Percentiles rank a stretch among this genome's conserved stretches.
phyloP scores from a whole-genome alignment of 1,140 invertebrate species.

The Drosophila navojoa region DNA sequence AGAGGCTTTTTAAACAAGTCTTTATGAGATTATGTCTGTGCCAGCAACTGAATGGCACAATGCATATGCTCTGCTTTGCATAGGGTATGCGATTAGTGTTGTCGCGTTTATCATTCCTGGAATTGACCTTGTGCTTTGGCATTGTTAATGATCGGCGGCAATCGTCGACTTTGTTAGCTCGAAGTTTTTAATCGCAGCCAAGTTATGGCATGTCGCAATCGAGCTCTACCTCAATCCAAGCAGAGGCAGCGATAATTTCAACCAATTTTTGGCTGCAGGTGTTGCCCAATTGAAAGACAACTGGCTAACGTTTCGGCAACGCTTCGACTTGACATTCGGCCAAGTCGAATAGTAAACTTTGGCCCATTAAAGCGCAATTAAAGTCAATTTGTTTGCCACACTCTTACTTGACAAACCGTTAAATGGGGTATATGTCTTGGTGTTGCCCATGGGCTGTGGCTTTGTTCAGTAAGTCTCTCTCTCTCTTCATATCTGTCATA shows the following conservation, averaged over 20 bases:
- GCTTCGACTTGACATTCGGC: conserved; percentile 76
- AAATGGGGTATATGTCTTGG: conserved; percentile 1
- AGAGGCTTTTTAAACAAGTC: too few species aligned
- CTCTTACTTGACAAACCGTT: not conserved
- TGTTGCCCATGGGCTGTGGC: not conserved
- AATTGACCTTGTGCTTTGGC: conserved; percentile 41
- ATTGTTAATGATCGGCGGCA: conserved; percentile 37
- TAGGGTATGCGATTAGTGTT: conserved; percentile 4
- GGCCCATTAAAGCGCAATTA: conserved; percentile 71
- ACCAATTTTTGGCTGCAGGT: conserved; percentile 54
- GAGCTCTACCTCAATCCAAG: conserved; percentile 29
- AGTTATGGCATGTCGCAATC: conserved; percentile 34
- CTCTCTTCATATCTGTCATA: too few species aligned
- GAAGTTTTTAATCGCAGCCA: conserved; percentile 37
- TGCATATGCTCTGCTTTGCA: too few species aligned
- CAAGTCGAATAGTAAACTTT: conserved; percentile 66
- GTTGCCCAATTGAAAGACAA: conserved; percentile 51
- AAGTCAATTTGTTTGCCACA: conserved; percentile 47
- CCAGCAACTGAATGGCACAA: too few species aligned
- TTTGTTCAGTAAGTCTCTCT: too few species aligned
- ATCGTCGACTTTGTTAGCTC: conserved; percentile 34
- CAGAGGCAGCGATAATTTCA: conserved; percentile 25
- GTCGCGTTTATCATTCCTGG: conserved; percentile 33
- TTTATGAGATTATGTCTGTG: too few species aligned
- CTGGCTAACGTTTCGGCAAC: conserved; percentile 44